Base-by-base conservation (phyloP, 2,113 vertebrate species). In the Origma solitaria region DNA sequence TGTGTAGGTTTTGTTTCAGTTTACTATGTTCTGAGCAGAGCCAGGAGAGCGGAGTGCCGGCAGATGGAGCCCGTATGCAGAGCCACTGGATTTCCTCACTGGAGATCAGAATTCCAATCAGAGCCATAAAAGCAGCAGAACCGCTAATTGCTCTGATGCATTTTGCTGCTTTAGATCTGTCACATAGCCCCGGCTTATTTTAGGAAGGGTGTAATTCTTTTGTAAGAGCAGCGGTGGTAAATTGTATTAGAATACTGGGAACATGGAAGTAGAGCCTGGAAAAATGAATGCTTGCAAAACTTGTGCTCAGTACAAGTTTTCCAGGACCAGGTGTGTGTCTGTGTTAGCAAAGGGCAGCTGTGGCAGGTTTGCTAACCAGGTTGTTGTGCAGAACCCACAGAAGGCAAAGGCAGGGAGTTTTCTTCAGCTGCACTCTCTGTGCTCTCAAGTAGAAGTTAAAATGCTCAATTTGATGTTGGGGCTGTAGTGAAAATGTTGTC, bases 51-150 rank as follows among this genome's bases (percentile, higher is more conserved):
- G 1, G 24, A 4, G 17, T 35, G 90, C 96, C 97, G 1, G 97
- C 97, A 98, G 98, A 95, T 98, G 98, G 98, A 97, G 54, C 68
- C 84, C 62, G 85, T 42, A 95, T 25, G 94, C 95, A 92, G 87
- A 94, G 86, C 89, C 93, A 35, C 77, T 1, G 3, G 6, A 2
- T 56, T 20, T 60, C 30, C 72, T 44, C 7, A 3, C 60, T 37
- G 44, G 54, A 71, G 85, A 51, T 21, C 76, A 61, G 82, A 57
- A 83, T 92, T 92, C 82, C 82, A 93, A 77, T 86, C 87, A 88
- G 79, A 86, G 88, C 69, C 72, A 38, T 60, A 77, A 95, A 92
- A 89, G 88, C 82, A 81, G 56, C 82, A 93, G 49, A 94, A 60
- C 88, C 1, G 3, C 88, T 97, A 94, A 94, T 94, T 94, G 86